Evolutionary conservation across 2,888 invertebrate species (phyloP).

Genomic region (Aleiodes leptofemur): DNA sequence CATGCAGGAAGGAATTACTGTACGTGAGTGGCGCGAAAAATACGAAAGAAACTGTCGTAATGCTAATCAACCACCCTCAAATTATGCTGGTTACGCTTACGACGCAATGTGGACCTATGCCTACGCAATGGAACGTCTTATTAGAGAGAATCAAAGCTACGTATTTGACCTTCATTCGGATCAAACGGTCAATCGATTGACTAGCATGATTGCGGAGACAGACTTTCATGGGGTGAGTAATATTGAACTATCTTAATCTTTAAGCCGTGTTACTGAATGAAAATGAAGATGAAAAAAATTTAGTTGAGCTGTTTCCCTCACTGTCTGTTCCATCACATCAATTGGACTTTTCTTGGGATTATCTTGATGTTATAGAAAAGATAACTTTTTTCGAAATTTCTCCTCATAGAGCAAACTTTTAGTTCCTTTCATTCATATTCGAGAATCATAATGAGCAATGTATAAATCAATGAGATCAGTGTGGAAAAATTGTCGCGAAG

Average conservation of each 20-base stretch:
- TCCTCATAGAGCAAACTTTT: too few species aligned
- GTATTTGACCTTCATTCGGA: slow-evolving; percentile 78
- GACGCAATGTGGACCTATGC: slow-evolving; percentile 91
- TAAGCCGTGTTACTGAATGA: too few species aligned
- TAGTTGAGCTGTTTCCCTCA: too few species aligned
- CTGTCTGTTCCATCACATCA: too few species aligned
- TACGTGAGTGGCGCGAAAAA: slow-evolving; percentile 79
- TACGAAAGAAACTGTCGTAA: slow-evolving; percentile 70
- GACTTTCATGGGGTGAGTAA: slow-evolving; percentile 82
- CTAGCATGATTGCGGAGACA: slow-evolving; percentile 80
- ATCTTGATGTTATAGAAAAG: too few species aligned
- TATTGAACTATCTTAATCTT: not conserved
- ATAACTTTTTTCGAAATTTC: too few species aligned
- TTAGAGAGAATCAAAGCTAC: slow-evolving; percentile 79
- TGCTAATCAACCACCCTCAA: slow-evolving; percentile 74
- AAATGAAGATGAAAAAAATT: too few species aligned
- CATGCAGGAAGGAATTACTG: slow-evolving; percentile 82
- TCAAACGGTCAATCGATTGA: slow-evolving; percentile 78
- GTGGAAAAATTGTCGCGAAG: too few species aligned
- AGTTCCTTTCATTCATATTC: too few species aligned
- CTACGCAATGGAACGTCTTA: slow-evolving; percentile 81
- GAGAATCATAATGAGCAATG: too few species aligned
- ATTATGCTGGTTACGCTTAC: slow-evolving; percentile 86
- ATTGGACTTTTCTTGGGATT: too few species aligned
- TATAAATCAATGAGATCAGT: too few species aligned